Conservation (phyloP, 2,888 invertebrate genomes). For the Plebejus melissa region DNA sequence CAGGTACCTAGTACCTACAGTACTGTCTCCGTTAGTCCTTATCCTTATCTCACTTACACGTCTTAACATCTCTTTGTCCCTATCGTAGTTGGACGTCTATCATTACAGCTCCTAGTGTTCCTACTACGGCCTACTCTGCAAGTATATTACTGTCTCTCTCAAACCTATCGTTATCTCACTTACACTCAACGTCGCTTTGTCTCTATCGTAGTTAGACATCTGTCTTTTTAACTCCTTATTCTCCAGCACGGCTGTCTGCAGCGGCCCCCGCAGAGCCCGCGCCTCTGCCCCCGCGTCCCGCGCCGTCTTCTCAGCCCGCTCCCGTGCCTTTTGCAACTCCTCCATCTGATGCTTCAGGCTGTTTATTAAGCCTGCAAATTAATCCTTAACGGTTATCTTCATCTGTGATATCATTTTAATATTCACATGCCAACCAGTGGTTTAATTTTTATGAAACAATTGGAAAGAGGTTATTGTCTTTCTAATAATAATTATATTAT, state of each 20-base stretch:
- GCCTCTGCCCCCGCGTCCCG: conserved; percentile 85
- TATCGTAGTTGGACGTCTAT: conserved; percentile 90
- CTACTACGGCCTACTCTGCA: too few relatives aligned
- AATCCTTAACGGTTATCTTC: background rate
- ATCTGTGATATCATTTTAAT: background rate
- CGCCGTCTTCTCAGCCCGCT: conserved; percentile 85
- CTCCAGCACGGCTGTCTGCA: conserved; percentile 84
- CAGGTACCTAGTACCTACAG: too few relatives aligned
- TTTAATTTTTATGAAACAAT: background rate
- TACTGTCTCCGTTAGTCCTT: conserved; percentile 22
- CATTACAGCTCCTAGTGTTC: conserved; percentile 83
- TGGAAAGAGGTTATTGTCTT: background rate
- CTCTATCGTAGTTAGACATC: conserved; percentile 91
- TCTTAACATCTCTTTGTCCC: conserved; percentile 87
- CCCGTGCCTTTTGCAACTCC: conserved; percentile 86
- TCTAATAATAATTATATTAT: too few relatives aligned
- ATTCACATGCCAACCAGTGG: background rate
- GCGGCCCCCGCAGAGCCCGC: conserved; percentile 84
- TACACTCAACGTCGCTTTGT: conserved; percentile 85
- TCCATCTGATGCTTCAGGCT: conserved; percentile 88
- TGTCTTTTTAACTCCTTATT: conserved; percentile 86
- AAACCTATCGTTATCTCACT: conserved; percentile 43
- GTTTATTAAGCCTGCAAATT: conserved; percentile 82
- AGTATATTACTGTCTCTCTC: too few relatives aligned
- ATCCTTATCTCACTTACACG: conserved; percentile 55